Base-by-base conservation (phyloP, 1,140 invertebrate genomes). In the Brachystomella parvula region DNA sequence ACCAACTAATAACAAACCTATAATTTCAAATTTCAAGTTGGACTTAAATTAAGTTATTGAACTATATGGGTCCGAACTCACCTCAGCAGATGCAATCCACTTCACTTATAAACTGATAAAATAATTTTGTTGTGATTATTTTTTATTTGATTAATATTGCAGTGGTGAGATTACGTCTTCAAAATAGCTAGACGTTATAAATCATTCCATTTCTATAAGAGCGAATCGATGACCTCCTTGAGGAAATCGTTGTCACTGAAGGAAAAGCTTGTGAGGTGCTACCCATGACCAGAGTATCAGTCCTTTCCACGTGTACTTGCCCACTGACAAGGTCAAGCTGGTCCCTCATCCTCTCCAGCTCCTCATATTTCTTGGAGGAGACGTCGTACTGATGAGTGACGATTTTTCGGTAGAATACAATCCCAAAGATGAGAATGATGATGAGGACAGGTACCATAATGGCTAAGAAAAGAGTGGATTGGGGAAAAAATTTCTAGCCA, bases 381-480 rank as follows among this genome's bases (percentile, higher is more conserved):
- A 73, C 63, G 30, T 64, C 68, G 47, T 70, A 70, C 35, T 73
- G 68, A 26, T 70, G 68, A 28, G 67, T 66, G 12, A 70, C 56
- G 35, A 73, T 63, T 26, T 68, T 64, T n/a, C 69, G 35, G 53
- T 73, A 73, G 35, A 73, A 73, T 6, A 71, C 32, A 21, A 71
- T 29, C 1, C 66, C 68, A 53, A 73, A 70, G 29, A 67, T 57
- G 32, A 68, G 59, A 57, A 73, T 71, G 32, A 71, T 53, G 49
- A 73, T 15, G 19, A 73, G 65, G 26, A 73, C 64, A 3, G 71
- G 71, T 0, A 33, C 53, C 71, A 73, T 73, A n/a, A 73, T 73
- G 3, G 47, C 63, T 30, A n/a, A n/a, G n/a, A n/a, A n/a, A n/a
- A n/a, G n/a, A n/a, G n/a, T n/a, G n/a, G n/a, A n/a, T n/a, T n/a